phyloP scores from a whole-genome alignment of 1,140 invertebrate species.

The Theocolax elegans region DNA sequence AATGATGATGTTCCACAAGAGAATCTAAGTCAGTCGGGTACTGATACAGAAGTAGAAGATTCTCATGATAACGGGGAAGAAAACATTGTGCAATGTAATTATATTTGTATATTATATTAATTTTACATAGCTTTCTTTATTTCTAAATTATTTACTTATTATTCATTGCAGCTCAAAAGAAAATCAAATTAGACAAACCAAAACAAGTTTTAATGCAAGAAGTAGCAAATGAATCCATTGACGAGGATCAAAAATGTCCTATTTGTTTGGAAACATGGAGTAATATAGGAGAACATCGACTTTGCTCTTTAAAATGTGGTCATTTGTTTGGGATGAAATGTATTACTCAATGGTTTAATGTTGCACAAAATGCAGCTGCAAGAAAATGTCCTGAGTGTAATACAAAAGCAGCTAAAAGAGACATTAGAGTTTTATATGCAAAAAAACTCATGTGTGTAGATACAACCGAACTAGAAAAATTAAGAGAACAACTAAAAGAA shows the following conservation, averaged over 20 bases:
- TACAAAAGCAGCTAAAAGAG: conserved; percentile 75
- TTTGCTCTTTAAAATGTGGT: conserved; percentile 87
- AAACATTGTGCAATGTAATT: conserved; percentile 27
- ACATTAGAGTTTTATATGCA: conserved; percentile 81
- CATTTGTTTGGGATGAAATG: conserved; percentile 90
- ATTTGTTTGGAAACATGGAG: conserved; percentile 91
- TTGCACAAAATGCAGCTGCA: conserved; percentile 37
- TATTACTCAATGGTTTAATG: conserved; percentile 82
- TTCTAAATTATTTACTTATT: too few species aligned
- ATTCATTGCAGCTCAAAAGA: conserved; percentile 32
- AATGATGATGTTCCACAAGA: background rate
- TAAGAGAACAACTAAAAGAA: conserved; percentile 67
- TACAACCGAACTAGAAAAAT: conserved; percentile 73
- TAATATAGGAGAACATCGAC: conserved; percentile 84
- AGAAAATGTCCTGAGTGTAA: conserved; percentile 89
- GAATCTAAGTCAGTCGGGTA: background rate
- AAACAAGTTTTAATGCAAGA: background rate
- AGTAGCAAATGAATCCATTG: conserved; percentile 32
- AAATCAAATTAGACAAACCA: conserved; percentile 16
- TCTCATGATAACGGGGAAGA: background rate
- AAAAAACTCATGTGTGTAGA: conserved; percentile 74
- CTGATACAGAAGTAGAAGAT: conserved; percentile 17
- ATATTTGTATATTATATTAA: too few species aligned
- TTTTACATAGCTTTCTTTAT: too few species aligned
- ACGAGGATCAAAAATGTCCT: conserved; percentile 79